phyloP scores from a whole-genome alignment of 2,113 vertebrate species.

The Corythaixoides concolor region DNA sequence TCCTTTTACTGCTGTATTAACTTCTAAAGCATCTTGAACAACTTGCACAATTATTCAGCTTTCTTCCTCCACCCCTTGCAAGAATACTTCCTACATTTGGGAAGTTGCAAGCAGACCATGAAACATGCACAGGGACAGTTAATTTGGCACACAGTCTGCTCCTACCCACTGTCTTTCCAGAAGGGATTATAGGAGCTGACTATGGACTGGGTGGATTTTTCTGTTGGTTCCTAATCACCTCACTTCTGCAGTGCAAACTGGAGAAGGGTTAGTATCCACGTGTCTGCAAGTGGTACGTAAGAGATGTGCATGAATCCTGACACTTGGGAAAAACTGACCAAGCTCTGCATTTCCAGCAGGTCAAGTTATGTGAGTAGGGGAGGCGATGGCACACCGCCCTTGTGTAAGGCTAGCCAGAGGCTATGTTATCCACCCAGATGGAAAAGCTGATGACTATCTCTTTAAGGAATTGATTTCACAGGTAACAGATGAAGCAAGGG shows the following conservation, averaged over 20 bases:
- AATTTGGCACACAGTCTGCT: background rate
- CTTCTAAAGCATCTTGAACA: background rate
- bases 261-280: background rate
- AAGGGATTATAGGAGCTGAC: background rate
- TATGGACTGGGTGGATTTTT: background rate
- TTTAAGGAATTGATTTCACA: background rate
- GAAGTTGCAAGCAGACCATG: background rate
- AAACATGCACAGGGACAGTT: background rate
- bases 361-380: background rate
- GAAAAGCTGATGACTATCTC: background rate
- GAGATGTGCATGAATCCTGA: background rate
- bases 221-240: background rate
- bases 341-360: background rate
- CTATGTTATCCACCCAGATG: background rate
- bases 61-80: background rate
- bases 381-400: accelerated
- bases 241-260: background rate
- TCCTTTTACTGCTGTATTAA: background rate
- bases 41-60: background rate
- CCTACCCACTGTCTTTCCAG: background rate
- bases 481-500: background rate
- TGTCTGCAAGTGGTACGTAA: background rate
- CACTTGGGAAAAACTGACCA: background rate
- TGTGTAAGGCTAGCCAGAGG: background rate
- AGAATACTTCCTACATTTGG: background rate